A percentile compares a stretch with the other conserved stretches of the same genome.
Evolutionary conservation across 2,113 vertebrate genomes (phyloP).

Genomic region (Papio anubis): DNA sequence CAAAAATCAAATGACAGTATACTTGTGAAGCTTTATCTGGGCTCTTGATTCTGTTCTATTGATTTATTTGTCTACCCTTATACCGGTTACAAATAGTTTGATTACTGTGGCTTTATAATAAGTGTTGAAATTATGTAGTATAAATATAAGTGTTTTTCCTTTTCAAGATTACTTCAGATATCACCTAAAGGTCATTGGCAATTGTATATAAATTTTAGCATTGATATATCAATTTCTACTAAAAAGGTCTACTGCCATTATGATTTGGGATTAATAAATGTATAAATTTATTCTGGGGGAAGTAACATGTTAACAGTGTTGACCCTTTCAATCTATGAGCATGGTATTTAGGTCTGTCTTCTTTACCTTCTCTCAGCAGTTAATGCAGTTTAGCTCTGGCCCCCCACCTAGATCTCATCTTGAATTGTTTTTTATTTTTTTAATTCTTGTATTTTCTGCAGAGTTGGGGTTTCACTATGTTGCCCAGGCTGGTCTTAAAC

Average conservation of each 20-base stretch:
- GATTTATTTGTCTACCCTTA: background rate
- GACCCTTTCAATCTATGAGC: background rate
- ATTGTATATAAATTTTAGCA: background rate
- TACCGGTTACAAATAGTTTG: background rate
- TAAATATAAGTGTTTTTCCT: background rate
- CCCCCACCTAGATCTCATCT: too few relatives aligned
- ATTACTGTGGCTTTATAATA: background rate
- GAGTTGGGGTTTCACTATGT: too few relatives aligned
- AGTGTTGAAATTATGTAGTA: background rate
- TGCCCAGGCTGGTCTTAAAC: too few relatives aligned
- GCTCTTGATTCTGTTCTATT: background rate
- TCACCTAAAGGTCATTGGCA: background rate
- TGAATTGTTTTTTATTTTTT: too few relatives aligned
- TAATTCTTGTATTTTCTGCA: too few relatives aligned
- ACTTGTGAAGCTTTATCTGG: background rate
- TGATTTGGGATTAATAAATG: background rate
- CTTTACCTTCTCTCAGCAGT: background rate
- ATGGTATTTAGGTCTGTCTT: background rate
- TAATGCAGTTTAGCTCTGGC: too few relatives aligned
- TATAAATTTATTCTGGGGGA: background rate
- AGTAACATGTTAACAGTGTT: background rate
- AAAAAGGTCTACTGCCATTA: background rate
- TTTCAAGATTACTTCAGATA: background rate
- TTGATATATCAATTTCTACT: background rate
- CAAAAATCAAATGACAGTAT: background rate